phyloP scores from a whole-genome alignment of 1,140 invertebrate species.

The Myzus persicae region DNA sequence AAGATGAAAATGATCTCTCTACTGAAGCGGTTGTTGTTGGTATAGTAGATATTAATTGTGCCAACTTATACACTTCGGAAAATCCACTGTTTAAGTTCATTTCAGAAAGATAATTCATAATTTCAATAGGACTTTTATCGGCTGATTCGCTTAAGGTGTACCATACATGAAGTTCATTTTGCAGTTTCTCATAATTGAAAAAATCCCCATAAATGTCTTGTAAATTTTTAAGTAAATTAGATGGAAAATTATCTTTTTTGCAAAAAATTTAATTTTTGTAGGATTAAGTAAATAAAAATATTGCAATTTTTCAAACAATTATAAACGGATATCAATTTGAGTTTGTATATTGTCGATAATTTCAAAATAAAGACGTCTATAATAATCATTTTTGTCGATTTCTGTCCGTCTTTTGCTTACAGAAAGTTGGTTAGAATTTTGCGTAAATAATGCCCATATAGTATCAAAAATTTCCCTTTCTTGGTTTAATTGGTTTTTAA shows the following conservation, averaged over 20 bases:
- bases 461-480: constrained; percentile 16
- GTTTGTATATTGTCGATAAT: not conserved
- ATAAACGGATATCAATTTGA: constrained; percentile 6
- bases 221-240: not conserved
- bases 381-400: not conserved
- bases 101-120: constrained; percentile 10
- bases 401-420: not conserved
- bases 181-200: constrained; percentile 34
- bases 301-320: constrained; percentile 29
- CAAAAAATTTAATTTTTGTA: not conserved
- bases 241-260: not conserved
- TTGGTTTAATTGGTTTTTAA: constrained; percentile 1
- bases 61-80: not conserved
- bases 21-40: not conserved
- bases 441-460: not conserved
- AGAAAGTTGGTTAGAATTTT: not conserved
- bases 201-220: not conserved
- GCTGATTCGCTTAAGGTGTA: not conserved
- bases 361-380: constrained; percentile 14
- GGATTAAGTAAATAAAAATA: constrained; percentile 23
- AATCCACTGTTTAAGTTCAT: not conserved
- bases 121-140: constrained; percentile 7
- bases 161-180: not conserved
- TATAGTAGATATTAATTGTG: constrained; percentile 27
- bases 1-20: not conserved